A percentile compares a stretch with the other conserved stretches of the same genome.
Evolutionary conservation across 2,888 invertebrate species (phyloP).

Genomic region (Unio delphinus): DNA sequence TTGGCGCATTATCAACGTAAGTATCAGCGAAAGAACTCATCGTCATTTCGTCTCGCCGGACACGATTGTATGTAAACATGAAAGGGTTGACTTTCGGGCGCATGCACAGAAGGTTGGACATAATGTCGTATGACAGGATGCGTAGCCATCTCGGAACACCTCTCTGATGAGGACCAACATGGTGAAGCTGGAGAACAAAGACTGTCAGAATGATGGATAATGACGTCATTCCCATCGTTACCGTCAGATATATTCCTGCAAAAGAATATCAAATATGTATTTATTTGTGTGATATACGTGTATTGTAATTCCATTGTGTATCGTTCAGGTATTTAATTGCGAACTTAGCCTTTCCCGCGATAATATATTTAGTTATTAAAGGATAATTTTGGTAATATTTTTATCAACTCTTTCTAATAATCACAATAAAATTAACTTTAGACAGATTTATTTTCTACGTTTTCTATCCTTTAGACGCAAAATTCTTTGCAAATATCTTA

Average conservation of each 20-base stretch:
- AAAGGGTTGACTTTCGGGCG: constrained; percentile 41
- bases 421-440: too few relatives aligned
- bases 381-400: too few relatives aligned
- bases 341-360: too few relatives aligned
- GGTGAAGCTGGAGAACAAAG: constrained; percentile 72
- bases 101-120: constrained; percentile 68
- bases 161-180: constrained; percentile 69
- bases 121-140: constrained; percentile 63
- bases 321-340: too few relatives aligned
- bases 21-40: constrained; percentile 56
- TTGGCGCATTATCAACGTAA: constrained; percentile 30
- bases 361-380: too few relatives aligned
- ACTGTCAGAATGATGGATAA: constrained; percentile 72
- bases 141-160: constrained; percentile 70
- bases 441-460: too few relatives aligned
- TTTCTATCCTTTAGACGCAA: too few relatives aligned
- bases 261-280: not conserved
- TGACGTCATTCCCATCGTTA: constrained; percentile 73
- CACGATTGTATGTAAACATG: constrained; percentile 20
- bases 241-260: constrained; percentile 72
- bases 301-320: too few relatives aligned
- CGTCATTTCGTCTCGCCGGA: constrained; percentile 44
- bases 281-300: too few relatives aligned
- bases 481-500: too few relatives aligned
- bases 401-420: too few relatives aligned